Base-by-base conservation (phyloP, 2,797 vertebrate genomes). In the Myotis findleyi region DNA sequence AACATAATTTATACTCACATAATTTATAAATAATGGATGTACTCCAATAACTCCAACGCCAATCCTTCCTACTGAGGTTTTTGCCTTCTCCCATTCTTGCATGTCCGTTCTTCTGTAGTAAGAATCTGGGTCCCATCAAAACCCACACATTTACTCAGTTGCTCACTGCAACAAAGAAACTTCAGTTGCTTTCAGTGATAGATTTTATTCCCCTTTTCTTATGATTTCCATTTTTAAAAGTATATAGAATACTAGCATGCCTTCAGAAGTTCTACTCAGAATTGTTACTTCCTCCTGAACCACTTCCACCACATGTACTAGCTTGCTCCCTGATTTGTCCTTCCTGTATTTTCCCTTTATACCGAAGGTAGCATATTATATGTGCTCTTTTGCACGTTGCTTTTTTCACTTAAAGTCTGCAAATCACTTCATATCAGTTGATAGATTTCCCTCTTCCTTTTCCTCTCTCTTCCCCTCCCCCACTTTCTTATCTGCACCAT, bases 1-100 rank as follows among this genome's bases (percentile, higher is more conserved):
- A 36, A 17, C 3, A 10, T 62, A 5, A 21, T 6, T 3, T 51
- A 12, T 62, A 44, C 12, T 44, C 21, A 12, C n/a, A 7, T 12
- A 47, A 13, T 33, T 64, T 33, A 51, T 21, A 68, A 38, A 3
- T 57, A 23, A 57, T 8, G 13, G 16, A 4, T 36, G 33, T 30
- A 12, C 4, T 17, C n/a, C 30, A 13, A 0, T 36, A 4, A 25
- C 33, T 49, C 51, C 17, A 2, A 0, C 36, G 14, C 33, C 6
- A 6, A 6, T 17, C 44, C 30, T 17, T 71, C 41, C 23, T 1
- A 1, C 17, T 6, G 3, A 27, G 25, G 33, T 41, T 18, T 20
- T 14, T 47, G 69, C 69, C 17, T 41, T 53, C 33, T 59, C 20
- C 33, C 16, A 7, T 21, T 82, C 82, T 27, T 21, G 7, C 16